Evolutionary conservation across 2,888 invertebrate genomes (phyloP), one percentile per base, ranked within the genome.

Genomic region (Meiosimyza platycephala): DNA sequence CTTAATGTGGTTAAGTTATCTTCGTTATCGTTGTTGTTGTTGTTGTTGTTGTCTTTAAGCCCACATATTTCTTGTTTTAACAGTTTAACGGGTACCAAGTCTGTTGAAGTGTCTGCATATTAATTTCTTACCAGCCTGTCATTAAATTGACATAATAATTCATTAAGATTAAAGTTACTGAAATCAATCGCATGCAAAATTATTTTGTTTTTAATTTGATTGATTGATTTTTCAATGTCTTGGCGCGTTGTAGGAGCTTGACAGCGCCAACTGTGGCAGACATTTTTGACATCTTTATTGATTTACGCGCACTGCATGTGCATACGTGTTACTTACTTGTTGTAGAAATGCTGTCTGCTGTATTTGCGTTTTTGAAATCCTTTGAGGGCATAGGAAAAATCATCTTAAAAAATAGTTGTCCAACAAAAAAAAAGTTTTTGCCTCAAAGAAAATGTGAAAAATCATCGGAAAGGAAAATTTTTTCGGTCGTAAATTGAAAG

Each of bases 221-320:
- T 40, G 47, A 51, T 60, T 70, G 62, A 70, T 70, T 69, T 59
- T 52, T 52, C 22, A 15, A 16, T 51, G 51, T 51, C 62, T 40
- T 15, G 62, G 40, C 40, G 62, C 12, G 40, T 15, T 33, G 40
- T n/a, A 22, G 52, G 9, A 9, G 28, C 40, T 9, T n/a, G 33
- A 40, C 50, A 50, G 12, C 55, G 33, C 64, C 57, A n/a, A 18
- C 12, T 52, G 47, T 40, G 47, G 64, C 57, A 71, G 71, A 68
- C 71, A 50, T n/a, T 51, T 52, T 33, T 72, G 74, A 74, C 74
- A 72, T 72, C 48, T 66, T 64, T 60, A 54, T 60, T 74, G 74
- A 74, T 74, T 72, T 72, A 74, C 69, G 52, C 64, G 48, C 47
- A 47, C 4, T 28, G n/a, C 15, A 18, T 6, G 50, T n/a, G 22